Evolutionary conservation across 2,797 vertebrate genomes (phyloP).

Genomic region (Discoglossus pictus): DNA sequence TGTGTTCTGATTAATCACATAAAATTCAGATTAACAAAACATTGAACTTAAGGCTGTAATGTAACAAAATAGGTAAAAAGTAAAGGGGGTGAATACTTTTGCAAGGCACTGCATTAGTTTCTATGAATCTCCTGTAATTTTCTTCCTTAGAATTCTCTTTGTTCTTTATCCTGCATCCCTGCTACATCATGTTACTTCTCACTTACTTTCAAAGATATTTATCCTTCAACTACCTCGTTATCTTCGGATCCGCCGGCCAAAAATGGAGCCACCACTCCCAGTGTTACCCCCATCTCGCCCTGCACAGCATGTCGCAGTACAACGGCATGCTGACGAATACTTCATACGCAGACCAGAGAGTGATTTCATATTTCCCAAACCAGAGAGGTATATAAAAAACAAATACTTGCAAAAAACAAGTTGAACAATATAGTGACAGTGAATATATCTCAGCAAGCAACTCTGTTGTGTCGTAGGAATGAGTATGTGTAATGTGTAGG

Average conservation of each 20-base stretch:
- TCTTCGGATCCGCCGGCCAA: constrained; percentile 81
- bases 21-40: no score
- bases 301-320: constrained; percentile 57
- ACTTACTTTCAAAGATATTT: constrained; percentile 75
- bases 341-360: constrained; percentile 85
- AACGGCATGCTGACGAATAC: constrained; percentile 80
- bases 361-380: constrained; percentile 79
- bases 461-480: no score
- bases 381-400: constrained; percentile 78
- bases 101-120: no score
- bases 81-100: no score
- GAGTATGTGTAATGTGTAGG: not conserved
- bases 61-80: no score
- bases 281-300: constrained; percentile 61
- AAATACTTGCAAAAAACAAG: no score
- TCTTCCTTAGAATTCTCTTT: not conserved
- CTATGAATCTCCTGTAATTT: no score
- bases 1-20: no score
- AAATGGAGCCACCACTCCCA: constrained; percentile 70
- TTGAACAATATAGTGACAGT: no score
- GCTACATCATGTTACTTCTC: not conserved
- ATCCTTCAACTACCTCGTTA: constrained; percentile 83
- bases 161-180: not conserved
- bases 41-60: no score
- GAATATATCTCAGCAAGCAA: no score